Percentiles rank a stretch among this genome's conserved stretches.
Conservation (phyloP, 2,113 vertebrate species). For the Urocitellus parryii region DNA sequence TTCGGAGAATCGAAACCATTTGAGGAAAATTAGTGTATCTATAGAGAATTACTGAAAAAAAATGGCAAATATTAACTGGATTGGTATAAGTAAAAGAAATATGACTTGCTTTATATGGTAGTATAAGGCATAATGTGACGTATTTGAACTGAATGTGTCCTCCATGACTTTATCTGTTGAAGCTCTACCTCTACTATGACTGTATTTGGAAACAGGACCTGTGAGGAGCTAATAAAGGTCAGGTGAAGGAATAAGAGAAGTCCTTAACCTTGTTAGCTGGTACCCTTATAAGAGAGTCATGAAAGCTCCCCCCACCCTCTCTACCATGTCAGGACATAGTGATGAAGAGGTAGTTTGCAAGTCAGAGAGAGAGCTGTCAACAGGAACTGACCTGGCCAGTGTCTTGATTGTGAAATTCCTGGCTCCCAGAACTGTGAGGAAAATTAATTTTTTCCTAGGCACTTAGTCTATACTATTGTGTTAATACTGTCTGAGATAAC, state of each 20-base stretch:
- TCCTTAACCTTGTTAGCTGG: accelerated
- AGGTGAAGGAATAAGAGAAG: not conserved
- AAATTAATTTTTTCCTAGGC: not conserved
- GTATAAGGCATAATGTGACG: not conserved
- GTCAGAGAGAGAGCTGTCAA: not conserved
- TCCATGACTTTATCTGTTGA: not conserved
- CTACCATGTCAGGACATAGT: not conserved
- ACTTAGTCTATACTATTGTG: not conserved
- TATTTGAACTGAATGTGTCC: not conserved
- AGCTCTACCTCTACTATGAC: not conserved
- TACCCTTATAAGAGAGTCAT: not conserved
- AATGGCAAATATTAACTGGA: not conserved
- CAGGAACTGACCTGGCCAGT: not conserved
- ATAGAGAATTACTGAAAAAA: not conserved
- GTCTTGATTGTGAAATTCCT: not conserved
- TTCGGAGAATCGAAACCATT: not conserved
- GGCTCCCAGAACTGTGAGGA: not conserved
- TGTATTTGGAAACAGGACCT: not conserved
- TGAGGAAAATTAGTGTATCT: not conserved
- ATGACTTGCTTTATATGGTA: not conserved
- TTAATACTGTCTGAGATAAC: not conserved
- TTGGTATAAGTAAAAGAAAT: not conserved
- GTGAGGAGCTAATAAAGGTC: not conserved
- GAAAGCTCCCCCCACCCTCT: no score
- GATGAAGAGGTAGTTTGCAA: not conserved